Percentiles rank a stretch among this genome's conserved stretches.
Conservation (phyloP, 2,888 invertebrate genomes). For the Euplagia quadripunctaria region DNA sequence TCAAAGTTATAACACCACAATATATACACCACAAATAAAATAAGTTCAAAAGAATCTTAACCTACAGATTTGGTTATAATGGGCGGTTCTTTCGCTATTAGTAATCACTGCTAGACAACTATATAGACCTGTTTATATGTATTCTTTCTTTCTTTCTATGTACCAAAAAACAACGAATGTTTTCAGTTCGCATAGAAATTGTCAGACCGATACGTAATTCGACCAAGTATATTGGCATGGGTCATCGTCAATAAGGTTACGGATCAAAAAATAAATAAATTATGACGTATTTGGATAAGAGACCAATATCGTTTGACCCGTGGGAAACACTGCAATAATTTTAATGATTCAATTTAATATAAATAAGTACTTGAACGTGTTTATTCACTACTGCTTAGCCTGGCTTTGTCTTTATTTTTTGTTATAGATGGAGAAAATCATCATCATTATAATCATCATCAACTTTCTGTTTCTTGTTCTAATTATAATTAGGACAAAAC, state of each 20-base stretch:
- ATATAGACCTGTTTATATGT: too few relatives aligned
- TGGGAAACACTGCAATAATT: slow-evolving; percentile 46
- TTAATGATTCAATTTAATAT: slow-evolving; percentile 24
- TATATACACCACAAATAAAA: too few relatives aligned
- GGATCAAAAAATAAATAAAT: slow-evolving; percentile 47
- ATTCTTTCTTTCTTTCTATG: too few relatives aligned
- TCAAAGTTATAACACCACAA: too few relatives aligned
- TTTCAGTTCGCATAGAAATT: background rate
- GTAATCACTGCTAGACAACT: too few relatives aligned
- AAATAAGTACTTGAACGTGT: slow-evolving; percentile 18
- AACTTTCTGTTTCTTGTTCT: background rate
- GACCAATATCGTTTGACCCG: slow-evolving; percentile 38
- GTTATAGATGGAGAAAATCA: background rate
- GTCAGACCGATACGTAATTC: slow-evolving; percentile 32
- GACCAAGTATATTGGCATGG: slow-evolving; percentile 17
- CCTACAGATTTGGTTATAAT: too few relatives aligned
- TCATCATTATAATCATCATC: background rate
- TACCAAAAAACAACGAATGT: too few relatives aligned
- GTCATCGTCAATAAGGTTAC: slow-evolving; percentile 20
- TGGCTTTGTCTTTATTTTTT: background rate
- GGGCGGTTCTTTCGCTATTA: too few relatives aligned
- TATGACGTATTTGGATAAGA: slow-evolving; percentile 27
- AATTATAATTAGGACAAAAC: too few relatives aligned
- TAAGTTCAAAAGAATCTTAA: too few relatives aligned
- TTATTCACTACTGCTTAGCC: slow-evolving; percentile 4